phyloP scores from a whole-genome alignment of 2,888 invertebrate genomes.

The Drosophila ezoana region DNA sequence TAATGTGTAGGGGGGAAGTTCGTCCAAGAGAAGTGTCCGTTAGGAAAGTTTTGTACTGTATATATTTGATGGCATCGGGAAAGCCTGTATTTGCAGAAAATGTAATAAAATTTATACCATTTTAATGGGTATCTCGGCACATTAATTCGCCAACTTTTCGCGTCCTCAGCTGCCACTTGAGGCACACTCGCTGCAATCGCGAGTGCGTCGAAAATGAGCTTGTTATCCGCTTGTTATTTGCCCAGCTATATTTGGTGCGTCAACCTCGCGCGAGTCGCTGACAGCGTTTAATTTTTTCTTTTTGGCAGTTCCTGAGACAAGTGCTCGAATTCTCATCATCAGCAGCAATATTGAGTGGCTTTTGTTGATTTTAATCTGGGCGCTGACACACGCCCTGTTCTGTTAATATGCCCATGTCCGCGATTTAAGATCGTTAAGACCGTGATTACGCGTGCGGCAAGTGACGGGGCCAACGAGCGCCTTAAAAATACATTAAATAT shows the following conservation, averaged over 20 bases:
- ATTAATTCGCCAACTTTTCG: constrained; percentile 42
- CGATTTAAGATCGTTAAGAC: constrained; percentile 54
- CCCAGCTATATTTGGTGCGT: constrained; percentile 16
- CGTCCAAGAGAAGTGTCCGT: no score
- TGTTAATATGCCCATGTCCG: constrained; percentile 56
- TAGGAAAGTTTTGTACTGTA: no score
- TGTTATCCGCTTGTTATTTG: constrained; percentile 31
- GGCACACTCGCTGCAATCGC: constrained; percentile 34
- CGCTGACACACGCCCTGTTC: constrained; percentile 26
- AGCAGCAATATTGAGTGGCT: constrained; percentile 45
- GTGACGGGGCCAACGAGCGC: constrained; percentile 36
- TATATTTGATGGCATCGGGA: no score
- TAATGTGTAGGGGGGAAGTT: no score
- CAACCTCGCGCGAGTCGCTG: neutral
- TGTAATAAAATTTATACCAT: no score
- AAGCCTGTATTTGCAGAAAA: no score
- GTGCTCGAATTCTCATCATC: constrained; percentile 49
- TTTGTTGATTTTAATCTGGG: constrained; percentile 54
- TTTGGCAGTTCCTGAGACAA: constrained; percentile 36
- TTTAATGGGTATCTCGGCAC: constrained; percentile 28
- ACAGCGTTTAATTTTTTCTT: constrained; percentile 39
- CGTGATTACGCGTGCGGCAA: constrained; percentile 56
- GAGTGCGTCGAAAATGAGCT: constrained; percentile 54
- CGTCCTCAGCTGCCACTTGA: constrained; percentile 23
- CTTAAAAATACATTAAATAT: constrained; percentile 73